Percentiles rank a stretch among this genome's conserved stretches.
These are phyloP conservation scores for Scophthalmus maximus DNA, from an alignment of 2,113 vertebrate species.

Conservation along the genomic window DNA sequence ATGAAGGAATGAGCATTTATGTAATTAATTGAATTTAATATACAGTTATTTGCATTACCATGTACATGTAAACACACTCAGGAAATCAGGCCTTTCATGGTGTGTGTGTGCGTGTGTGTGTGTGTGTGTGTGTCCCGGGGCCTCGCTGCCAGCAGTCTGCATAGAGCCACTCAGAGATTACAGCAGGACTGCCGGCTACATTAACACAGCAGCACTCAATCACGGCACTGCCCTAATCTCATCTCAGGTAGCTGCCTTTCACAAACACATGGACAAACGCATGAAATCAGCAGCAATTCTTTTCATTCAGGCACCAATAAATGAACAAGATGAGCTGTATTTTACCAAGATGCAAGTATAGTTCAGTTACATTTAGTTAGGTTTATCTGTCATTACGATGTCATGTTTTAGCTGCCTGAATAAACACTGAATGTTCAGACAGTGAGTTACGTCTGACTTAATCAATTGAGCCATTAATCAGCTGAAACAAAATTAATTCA, in stretches of 20 bases:
- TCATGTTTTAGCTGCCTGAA: neutral
- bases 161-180: conserved; percentile 78
- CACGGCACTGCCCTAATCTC: conserved; percentile 72
- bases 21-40: neutral
- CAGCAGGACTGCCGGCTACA: conserved; percentile 63
- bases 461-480: no score
- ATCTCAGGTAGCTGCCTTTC: conserved; percentile 76
- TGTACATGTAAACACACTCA: no score
- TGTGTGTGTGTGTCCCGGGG: conserved; percentile 50
- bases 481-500: no score
- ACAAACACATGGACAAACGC: conserved; percentile 45
- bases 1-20: neutral
- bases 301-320: conserved; percentile 7
- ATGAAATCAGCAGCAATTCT: conserved; percentile 18
- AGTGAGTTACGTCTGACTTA: no score
- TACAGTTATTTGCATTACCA: conserved; percentile 3
- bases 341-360: conserved; percentile 16
- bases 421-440: conserved; percentile 4
- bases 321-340: conserved; percentile 16
- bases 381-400: conserved; percentile 9
- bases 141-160: conserved; percentile 69
- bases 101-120: conserved; percentile 24
- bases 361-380: neutral
- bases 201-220: conserved; percentile 77
- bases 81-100: conserved; percentile 41